Percentiles rank a stretch among this genome's conserved stretches.
These are phyloP conservation scores for Sinelater perroti DNA, from an alignment of 2,888 invertebrate genomes.

Conservation along the genomic window DNA sequence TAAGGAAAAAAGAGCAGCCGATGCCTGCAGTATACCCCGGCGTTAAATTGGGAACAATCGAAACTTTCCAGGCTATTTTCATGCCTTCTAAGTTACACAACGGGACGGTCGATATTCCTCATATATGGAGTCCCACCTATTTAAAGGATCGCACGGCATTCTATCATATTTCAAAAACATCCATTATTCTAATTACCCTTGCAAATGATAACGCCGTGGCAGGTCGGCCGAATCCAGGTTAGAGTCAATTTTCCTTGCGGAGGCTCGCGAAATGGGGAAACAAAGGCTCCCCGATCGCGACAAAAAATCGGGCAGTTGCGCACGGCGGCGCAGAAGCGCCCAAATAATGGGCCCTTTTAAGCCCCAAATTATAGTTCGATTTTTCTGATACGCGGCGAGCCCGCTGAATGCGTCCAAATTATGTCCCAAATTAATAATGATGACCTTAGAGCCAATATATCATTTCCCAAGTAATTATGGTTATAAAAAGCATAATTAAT, in stretches of 20 bases:
- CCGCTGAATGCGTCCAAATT: conserved; percentile 33
- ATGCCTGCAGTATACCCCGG: no score
- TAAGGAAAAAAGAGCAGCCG: no score
- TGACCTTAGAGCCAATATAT: conserved; percentile 45
- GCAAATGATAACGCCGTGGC: conserved; percentile 51
- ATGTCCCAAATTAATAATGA: conserved; percentile 39
- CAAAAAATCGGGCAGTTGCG: conserved; percentile 20
- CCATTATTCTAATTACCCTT: conserved; percentile 59
- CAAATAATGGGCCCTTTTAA: conserved; percentile 27
- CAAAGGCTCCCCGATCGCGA: conserved; percentile 3
- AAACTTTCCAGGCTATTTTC: no score
- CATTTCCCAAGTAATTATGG: conserved; percentile 48
- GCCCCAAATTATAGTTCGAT: conserved; percentile 11
- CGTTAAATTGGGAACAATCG: no score
- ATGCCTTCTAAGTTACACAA: conserved; percentile 33
- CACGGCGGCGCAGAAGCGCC: conserved; percentile 22
- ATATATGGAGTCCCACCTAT: conserved; percentile 59
- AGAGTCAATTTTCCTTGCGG: background rate
- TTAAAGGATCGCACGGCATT: conserved; percentile 57
- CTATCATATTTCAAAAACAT: conserved; percentile 60
- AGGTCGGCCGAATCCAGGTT: conserved; percentile 6
- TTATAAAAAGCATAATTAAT: conserved; percentile 50
- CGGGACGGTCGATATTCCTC: conserved; percentile 53
- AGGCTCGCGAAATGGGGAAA: background rate
- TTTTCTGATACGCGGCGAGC: conserved; percentile 18